Evolutionary conservation across 2,113 vertebrate species (phyloP).

Genomic region (Myocastor coypus): DNA sequence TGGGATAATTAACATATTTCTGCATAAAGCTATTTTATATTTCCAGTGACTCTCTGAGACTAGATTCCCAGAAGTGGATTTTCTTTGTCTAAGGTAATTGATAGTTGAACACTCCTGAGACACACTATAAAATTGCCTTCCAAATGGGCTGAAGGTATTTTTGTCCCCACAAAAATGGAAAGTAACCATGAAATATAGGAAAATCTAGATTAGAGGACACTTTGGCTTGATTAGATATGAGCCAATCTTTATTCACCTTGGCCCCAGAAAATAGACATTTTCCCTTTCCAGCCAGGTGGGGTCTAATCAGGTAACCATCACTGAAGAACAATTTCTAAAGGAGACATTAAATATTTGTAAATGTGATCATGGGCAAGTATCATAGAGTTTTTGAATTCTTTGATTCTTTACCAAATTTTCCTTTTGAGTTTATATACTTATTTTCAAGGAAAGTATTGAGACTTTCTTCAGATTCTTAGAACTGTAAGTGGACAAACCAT

Average conservation of each 20-base stretch:
- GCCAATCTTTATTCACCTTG: not conserved
- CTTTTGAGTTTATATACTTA: not conserved
- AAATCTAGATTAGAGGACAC: not conserved
- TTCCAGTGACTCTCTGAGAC: conserved; percentile 20
- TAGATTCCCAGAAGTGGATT: conserved; percentile 24
- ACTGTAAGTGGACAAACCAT: not conserved
- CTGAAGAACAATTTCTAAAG: conserved; percentile 5
- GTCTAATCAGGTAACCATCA: not conserved
- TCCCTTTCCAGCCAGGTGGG: not conserved
- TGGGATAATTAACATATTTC: conserved; percentile 20
- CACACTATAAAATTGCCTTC: not conserved
- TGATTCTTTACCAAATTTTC: not conserved
- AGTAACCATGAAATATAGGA: not conserved
- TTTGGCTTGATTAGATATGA: not conserved
- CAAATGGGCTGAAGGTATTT: not conserved
- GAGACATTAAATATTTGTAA: not conserved
- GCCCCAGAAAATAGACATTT: not conserved
- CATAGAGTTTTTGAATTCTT: not conserved
- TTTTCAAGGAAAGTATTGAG: conserved; percentile 22
- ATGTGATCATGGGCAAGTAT: not conserved
- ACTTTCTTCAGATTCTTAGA: not conserved
- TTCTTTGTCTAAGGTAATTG: not conserved
- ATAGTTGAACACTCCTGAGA: not conserved
- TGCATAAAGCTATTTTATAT: not conserved
- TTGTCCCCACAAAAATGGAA: not conserved